Evolutionary conservation across 2,888 invertebrate genomes (phyloP), one percentile per base, ranked within the genome.

Genomic region (Agrotis clavis): DNA sequence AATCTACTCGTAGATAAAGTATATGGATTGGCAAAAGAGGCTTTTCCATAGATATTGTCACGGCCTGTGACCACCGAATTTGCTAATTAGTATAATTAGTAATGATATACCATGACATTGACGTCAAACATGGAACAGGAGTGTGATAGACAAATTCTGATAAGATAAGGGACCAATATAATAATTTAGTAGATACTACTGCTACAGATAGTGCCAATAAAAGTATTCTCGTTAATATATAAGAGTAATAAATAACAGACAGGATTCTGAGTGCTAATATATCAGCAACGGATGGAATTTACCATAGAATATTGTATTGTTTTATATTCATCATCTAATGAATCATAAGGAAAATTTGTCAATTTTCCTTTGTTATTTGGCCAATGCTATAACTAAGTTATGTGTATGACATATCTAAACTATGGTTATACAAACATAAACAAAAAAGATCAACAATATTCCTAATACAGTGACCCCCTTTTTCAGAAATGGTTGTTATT

Each of bases 111-210:
- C 35, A 61, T 51, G 71, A 53, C 35, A 18, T 30, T 77, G 78
- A 78, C 54, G 53, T 61, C 60, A 76, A 57, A 48, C 60, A 71
- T 35, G 14, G 9, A 25, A 47, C 19, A 64, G 54, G 13, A 74
- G 45, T 63, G 60, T 54, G 50, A 47, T 13, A 51, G 19, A 64
- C 61, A 51, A 35, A 13, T 47, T 60, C n/a, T 35, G 75, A 76
- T 76, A 64, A 78, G 79, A 78, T 78, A 78, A 18, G 16, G 47
- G 18, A 61, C 21, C 45, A 51, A 66, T 70, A 19, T 45, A 50
- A 21, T 50, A 50, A 61, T 61, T 21, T 3, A 14, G 45, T 21
- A 68, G 60, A 74, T 70, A 51, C 9, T 45, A 35, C n/a, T 50
- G 11, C 7, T 45, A 56, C 6, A 45, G 21, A 21, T 45, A 68